Percentiles rank a stretch among this genome's conserved stretches.
Evolutionary conservation across 2,113 vertebrate species (phyloP).

Genomic region (Collichthys lucidus): DNA sequence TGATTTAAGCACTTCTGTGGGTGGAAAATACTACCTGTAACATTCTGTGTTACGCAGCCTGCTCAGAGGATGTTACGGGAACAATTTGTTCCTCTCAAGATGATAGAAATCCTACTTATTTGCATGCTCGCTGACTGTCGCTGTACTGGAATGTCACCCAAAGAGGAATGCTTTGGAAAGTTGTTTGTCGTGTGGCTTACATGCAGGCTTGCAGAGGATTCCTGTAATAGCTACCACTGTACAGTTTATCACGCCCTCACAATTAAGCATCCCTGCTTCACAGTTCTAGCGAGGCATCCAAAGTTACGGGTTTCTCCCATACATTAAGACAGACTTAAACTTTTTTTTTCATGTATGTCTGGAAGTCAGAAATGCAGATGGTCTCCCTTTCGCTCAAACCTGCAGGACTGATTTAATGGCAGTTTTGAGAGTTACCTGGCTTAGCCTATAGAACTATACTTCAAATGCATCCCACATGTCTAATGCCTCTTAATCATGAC

Average conservation of each 20-base stretch:
- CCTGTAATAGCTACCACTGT: neutral
- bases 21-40: neutral
- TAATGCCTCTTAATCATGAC: conserved; percentile 64
- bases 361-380: conserved; percentile 25
- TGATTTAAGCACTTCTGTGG: neutral
- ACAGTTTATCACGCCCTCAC: neutral
- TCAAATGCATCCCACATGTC: conserved; percentile 59
- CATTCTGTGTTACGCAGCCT: no score
- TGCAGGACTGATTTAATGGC: conserved; percentile 42
- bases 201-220: neutral
- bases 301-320: neutral
- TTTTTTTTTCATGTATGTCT: conserved; percentile 1
- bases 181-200: neutral
- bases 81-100: neutral
- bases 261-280: neutral
- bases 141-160: neutral
- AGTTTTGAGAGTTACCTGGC: conserved; percentile 51
- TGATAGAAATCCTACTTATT: neutral
- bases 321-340: neutral
- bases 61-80: neutral
- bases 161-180: neutral
- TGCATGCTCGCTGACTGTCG: neutral
- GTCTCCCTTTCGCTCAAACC: conserved; percentile 18
- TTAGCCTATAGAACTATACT: conserved; percentile 33
- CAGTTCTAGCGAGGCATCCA: neutral